Evolutionary conservation across 1,140 invertebrate genomes (phyloP).

Genomic region (Kradibia gibbosae): DNA sequence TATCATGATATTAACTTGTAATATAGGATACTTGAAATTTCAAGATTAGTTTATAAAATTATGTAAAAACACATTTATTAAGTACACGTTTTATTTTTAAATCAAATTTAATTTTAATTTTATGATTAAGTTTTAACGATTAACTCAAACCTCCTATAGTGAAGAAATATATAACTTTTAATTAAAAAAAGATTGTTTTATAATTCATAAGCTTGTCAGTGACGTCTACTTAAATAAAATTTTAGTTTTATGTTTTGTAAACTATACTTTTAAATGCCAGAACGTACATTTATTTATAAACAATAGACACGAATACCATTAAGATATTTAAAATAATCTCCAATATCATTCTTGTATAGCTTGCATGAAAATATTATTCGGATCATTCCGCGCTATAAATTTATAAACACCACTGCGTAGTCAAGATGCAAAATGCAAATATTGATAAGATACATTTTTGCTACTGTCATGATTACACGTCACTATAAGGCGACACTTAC

Average conservation of each 20-base stretch:
- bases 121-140: too few species aligned
- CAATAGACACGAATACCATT: slow-evolving; percentile 8
- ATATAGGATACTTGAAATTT: too few species aligned
- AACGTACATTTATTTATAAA: slow-evolving; percentile 18
- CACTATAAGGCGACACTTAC: background rate
- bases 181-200: too few species aligned
- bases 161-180: too few species aligned
- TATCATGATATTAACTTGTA: too few species aligned
- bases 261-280: background rate
- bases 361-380: slow-evolving; percentile 16
- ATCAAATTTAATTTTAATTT: too few species aligned
- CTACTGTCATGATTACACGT: background rate
- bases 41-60: too few species aligned
- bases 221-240: background rate
- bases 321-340: slow-evolving; percentile 20
- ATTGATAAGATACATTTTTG: slow-evolving; percentile 6
- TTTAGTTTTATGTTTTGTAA: slow-evolving; percentile 5
- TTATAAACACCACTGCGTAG: slow-evolving; percentile 12
- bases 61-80: too few species aligned
- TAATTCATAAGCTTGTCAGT: background rate
- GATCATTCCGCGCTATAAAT: slow-evolving; percentile 12
- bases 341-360: slow-evolving; percentile 18
- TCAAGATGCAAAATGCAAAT: slow-evolving; percentile 21
- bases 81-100: too few species aligned
- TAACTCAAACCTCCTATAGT: too few species aligned